Evolutionary conservation across 2,888 invertebrate species (phyloP).

Genomic region (Scaptomyza cyrtandrae): DNA sequence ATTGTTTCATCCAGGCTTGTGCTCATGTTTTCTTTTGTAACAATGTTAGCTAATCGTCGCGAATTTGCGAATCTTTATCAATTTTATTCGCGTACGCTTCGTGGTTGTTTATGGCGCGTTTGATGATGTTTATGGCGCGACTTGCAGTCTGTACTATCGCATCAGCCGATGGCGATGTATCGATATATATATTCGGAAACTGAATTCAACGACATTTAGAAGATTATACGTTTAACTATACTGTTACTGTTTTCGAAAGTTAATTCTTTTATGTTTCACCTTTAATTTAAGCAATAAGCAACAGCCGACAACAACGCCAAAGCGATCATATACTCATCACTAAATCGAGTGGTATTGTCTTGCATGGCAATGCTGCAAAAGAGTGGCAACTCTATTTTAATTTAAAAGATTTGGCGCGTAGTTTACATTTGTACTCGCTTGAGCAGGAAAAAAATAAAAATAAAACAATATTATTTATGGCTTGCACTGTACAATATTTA

Average conservation of each 20-base stretch:
- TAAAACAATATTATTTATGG: slow-evolving; percentile 5
- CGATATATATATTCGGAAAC: not conserved
- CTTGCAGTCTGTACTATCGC: slow-evolving; percentile 1
- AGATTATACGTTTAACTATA: too few relatives aligned
- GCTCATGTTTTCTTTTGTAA: slow-evolving; percentile 43
- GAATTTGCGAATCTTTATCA: not conserved
- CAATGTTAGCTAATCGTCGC: not conserved
- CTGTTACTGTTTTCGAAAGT: not conserved
- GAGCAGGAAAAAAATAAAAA: not conserved
- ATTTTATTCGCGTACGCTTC: slow-evolving; percentile 9
- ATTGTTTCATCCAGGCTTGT: slow-evolving; percentile 80
- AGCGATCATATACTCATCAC: not conserved
- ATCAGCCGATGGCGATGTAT: not conserved
- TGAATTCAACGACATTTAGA: too few relatives aligned
- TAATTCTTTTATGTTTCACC: too few relatives aligned
- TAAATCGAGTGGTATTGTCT: not conserved
- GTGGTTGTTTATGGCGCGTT: slow-evolving; percentile 52
- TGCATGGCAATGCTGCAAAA: not conserved
- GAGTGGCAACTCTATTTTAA: slow-evolving; percentile 1
- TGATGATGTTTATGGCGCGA: slow-evolving; percentile 5
- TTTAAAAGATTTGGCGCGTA: slow-evolving; percentile 6
- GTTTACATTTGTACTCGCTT: not conserved
- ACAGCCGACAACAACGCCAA: not conserved
- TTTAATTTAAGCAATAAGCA: not conserved
- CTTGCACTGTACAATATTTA: slow-evolving; percentile 70